Conservation (phyloP, 2,113 vertebrate genomes). For the Scomber japonicus region DNA sequence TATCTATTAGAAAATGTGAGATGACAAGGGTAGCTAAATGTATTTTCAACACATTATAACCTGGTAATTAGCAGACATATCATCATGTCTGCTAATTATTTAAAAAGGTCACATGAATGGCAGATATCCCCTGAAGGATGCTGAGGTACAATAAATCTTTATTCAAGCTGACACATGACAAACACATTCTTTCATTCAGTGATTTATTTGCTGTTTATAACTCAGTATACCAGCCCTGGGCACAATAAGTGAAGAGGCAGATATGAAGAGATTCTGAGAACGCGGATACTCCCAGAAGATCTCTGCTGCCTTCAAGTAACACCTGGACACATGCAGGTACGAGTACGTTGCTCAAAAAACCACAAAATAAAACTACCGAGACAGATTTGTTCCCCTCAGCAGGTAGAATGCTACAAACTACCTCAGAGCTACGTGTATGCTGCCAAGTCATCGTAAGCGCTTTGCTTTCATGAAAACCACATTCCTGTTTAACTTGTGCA, state of each 20-base stretch:
- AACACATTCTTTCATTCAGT: slow-evolving; percentile 18
- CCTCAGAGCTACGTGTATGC: slow-evolving; percentile 5
- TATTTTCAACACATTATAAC: too few relatives aligned
- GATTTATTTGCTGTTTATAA: slow-evolving; percentile 51
- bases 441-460: not conserved
- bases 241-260: slow-evolving; percentile 28
- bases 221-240: slow-evolving; percentile 14
- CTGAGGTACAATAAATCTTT: not conserved
- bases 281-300: not conserved
- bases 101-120: not conserved
- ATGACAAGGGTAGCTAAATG: too few relatives aligned
- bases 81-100: not conserved
- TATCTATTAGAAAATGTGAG: too few relatives aligned
- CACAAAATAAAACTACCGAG: not conserved
- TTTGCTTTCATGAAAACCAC: too few relatives aligned
- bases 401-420: slow-evolving; percentile 15
- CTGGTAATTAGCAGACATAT: not conserved
- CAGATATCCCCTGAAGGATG: not conserved
- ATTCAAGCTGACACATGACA: not conserved
- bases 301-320: slow-evolving; percentile 17
- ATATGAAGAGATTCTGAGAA: not conserved
- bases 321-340: slow-evolving; percentile 25
- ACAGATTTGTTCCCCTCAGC: slow-evolving; percentile 23
- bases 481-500: not conserved
- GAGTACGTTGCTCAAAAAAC: slow-evolving; percentile 12